Evolutionary conservation across 2,888 invertebrate species (phyloP), one percentile per base, ranked within the genome.

Genomic region (Trissoscelio sp.): DNA sequence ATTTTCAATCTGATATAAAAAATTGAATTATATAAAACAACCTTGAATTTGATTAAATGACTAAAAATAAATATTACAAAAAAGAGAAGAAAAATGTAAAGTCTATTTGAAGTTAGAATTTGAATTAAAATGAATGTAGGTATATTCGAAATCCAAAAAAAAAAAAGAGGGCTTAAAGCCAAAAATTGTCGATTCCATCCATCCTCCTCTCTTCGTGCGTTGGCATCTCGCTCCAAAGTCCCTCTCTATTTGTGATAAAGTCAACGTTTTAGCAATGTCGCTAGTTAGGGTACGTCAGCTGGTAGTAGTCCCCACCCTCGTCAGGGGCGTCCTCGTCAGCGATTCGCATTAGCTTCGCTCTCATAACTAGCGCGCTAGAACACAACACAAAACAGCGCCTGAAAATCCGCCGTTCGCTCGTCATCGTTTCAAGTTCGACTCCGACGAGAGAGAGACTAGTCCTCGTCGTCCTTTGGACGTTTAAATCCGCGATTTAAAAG

Each of bases 241-340:
- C 51, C 62, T 64, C 69, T 24, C 28, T 86, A 87, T 88, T 87
- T 87, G 86, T 83, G 86, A 85, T 83, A 85, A 86, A 85, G 85
- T 87, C 86, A 87, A 85, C 84, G 86, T 85, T 86, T 85, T 84
- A 88, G 84, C 87, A 85, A 85, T 86, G 85, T 88, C 83, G 88
- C 88, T 90, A 90, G 89, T 90, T 90, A 89, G 90, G 88, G 86
- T 90, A 90, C 86, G 90, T 90, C 88, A 90, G 90, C 89, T 90
- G 90, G 88, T 90, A 90, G 90, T 88, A 90, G 89, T 90, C 89
- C 88, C 90, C 90, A 88, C 88, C 88, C 87, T 67, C 64, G 53
- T 66, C 57, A 6, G 87, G 87, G 86, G 86, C 87, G 86, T 89
- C 89, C 88, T 90, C 90, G 86, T 88, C 90, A 84, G 87, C 86